Conservation (phyloP, 2,113 vertebrate genomes). For the Arvicanthis niloticus region DNA sequence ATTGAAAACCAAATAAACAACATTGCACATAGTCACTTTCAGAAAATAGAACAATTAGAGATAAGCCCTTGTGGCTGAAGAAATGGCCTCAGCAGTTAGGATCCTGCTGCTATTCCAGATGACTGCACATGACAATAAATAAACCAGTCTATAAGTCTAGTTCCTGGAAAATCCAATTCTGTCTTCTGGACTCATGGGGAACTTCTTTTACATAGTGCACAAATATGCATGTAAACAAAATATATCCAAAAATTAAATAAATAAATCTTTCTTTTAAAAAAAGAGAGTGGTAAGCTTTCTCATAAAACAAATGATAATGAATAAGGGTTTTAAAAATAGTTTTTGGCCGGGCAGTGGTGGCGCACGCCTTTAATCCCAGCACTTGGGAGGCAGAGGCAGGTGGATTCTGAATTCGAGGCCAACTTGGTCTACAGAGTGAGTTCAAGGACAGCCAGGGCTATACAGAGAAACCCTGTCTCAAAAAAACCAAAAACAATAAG, state of each 20-base stretch:
- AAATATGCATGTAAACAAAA: neutral
- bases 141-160: neutral
- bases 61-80: no score
- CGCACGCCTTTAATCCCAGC: no score
- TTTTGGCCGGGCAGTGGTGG: no score
- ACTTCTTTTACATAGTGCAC: neutral
- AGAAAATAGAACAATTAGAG: neutral
- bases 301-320: neutral
- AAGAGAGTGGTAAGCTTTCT: neutral
- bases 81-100: neutral
- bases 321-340: neutral
- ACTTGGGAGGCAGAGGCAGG: no score
- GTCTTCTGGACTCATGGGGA: neutral
- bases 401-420: no score
- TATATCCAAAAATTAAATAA: neutral
- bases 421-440: no score
- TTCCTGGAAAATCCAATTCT: no score
- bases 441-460: no score
- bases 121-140: neutral
- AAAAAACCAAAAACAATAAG: no score
- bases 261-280: neutral
- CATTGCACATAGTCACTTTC: neutral
- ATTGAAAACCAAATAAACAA: neutral
- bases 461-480: no score
- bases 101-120: neutral